A percentile compares a stretch with the other conserved stretches of the same genome.
phyloP scores from a whole-genome alignment of 2,888 invertebrate genomes.

The Pterostichus madidus region DNA sequence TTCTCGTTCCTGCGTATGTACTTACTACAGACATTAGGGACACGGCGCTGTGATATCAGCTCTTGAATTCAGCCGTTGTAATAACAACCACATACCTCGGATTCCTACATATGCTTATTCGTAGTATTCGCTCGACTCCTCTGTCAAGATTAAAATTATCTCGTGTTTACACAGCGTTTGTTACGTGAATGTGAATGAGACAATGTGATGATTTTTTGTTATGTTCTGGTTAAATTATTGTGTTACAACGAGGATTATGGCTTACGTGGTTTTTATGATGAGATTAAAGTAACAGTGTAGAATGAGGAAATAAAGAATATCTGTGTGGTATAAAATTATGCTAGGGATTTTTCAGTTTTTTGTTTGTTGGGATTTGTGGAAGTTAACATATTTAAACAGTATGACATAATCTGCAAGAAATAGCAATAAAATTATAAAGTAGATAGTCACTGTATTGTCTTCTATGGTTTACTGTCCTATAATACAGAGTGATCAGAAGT shows the following conservation, averaged over 20 bases:
- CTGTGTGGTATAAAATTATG: not conserved
- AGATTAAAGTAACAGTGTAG: not conserved
- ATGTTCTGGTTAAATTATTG: constrained; percentile 10
- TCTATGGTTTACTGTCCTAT: too few relatives aligned
- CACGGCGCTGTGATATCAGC: not conserved
- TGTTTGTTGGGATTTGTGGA: not conserved
- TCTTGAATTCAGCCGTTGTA: constrained; percentile 13
- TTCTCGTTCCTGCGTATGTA: not conserved
- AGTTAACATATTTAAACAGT: too few relatives aligned
- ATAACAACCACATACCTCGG: not conserved
- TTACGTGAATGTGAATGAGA: constrained; percentile 6
- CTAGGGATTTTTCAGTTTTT: not conserved
- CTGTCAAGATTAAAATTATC: constrained; percentile 34
- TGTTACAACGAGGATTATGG: constrained; percentile 8
- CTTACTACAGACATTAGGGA: not conserved
- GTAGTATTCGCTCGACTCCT: not conserved
- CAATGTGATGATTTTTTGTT: constrained; percentile 2
- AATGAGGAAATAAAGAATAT: not conserved
- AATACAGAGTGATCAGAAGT: too few relatives aligned
- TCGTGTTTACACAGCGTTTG: not conserved
- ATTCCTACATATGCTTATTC: constrained; percentile 8
- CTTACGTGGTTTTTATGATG: constrained; percentile 1
- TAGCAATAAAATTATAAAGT: too few relatives aligned
- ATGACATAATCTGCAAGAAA: too few relatives aligned
- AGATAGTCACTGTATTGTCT: too few relatives aligned